Conservation (phyloP, 2,797 vertebrate genomes). For the Antrozous pallidus region DNA sequence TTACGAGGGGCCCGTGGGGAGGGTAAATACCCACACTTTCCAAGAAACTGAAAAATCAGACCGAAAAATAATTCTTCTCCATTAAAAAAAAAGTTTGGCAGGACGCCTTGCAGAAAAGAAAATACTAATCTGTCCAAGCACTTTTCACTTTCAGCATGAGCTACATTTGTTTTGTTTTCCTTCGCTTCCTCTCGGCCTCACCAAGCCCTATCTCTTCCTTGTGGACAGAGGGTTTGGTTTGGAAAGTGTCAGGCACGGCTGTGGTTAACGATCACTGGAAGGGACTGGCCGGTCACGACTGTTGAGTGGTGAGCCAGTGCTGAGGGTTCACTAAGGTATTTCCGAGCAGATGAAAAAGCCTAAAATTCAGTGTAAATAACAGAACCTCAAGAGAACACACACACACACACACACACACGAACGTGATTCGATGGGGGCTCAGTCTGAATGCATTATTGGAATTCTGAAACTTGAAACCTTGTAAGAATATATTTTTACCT, state of each 20-base stretch:
- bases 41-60: slow-evolving; percentile 63
- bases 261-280: slow-evolving; percentile 70
- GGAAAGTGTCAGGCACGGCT: slow-evolving; percentile 71
- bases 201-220: slow-evolving; percentile 74
- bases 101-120: slow-evolving; percentile 74
- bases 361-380: slow-evolving; percentile 47
- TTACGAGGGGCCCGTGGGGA: neutral
- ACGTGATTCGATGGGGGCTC: slow-evolving; percentile 4
- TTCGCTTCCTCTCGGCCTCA: slow-evolving; percentile 75
- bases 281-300: slow-evolving; percentile 63
- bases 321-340: slow-evolving; percentile 61
- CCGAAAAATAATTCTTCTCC: slow-evolving; percentile 46
- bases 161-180: slow-evolving; percentile 76
- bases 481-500: slow-evolving; percentile 66
- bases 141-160: slow-evolving; percentile 75
- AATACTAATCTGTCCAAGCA: slow-evolving; percentile 73
- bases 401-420: neutral
- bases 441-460: slow-evolving; percentile 46
- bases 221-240: slow-evolving; percentile 64
- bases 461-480: slow-evolving; percentile 70
- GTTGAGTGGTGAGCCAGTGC: slow-evolving; percentile 65
- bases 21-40: slow-evolving; percentile 39
- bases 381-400: slow-evolving; percentile 25
- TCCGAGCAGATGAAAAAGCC: slow-evolving; percentile 53
- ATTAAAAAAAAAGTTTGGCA: slow-evolving; percentile 58